Percentiles rank a stretch among this genome's conserved stretches.
These are phyloP conservation scores for Bubo bubo DNA, from an alignment of 2,113 vertebrate species.

Conservation along the genomic window DNA sequence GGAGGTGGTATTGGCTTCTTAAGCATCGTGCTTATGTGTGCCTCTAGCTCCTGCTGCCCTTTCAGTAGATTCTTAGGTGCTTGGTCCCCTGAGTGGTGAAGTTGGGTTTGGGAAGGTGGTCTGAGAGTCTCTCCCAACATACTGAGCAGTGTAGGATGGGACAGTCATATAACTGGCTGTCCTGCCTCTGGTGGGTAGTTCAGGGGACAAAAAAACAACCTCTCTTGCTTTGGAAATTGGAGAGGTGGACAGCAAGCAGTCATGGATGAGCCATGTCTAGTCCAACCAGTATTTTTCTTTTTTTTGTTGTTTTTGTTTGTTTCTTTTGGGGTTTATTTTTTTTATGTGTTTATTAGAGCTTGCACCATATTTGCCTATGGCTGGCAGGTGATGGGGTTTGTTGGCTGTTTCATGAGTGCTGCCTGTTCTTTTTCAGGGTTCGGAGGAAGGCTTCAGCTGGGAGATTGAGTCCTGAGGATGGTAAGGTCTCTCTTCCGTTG, in stretches of 20 bases:
- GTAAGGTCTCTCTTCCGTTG: constrained; percentile 49
- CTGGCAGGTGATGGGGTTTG: not conserved
- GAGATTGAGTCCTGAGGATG: constrained; percentile 66
- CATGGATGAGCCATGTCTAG: not conserved
- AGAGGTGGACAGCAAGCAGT: not conserved
- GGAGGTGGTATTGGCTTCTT: not conserved
- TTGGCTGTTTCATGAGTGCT: not conserved
- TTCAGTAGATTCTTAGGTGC: not conserved
- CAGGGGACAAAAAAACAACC: not conserved
- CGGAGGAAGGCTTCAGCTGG: constrained; percentile 61
- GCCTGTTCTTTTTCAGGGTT: constrained; percentile 68
- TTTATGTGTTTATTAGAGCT: not conserved
- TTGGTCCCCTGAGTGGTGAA: not conserved
- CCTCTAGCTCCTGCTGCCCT: not conserved
- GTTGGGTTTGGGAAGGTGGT: not conserved
- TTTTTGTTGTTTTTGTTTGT: not conserved
- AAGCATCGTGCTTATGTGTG: rapidly evolving
- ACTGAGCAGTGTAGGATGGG: not conserved
- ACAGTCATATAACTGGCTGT: not conserved
- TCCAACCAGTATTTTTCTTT: not conserved
- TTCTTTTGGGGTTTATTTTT: not conserved
- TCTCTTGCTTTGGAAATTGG: not conserved
- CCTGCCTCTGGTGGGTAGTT: not conserved
- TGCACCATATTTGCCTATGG: not conserved
- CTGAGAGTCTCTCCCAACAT: not conserved